These are phyloP conservation scores for Allolobophora icterica DNA, from an alignment of 2,888 invertebrate species.

Conservation along the genomic window DNA sequence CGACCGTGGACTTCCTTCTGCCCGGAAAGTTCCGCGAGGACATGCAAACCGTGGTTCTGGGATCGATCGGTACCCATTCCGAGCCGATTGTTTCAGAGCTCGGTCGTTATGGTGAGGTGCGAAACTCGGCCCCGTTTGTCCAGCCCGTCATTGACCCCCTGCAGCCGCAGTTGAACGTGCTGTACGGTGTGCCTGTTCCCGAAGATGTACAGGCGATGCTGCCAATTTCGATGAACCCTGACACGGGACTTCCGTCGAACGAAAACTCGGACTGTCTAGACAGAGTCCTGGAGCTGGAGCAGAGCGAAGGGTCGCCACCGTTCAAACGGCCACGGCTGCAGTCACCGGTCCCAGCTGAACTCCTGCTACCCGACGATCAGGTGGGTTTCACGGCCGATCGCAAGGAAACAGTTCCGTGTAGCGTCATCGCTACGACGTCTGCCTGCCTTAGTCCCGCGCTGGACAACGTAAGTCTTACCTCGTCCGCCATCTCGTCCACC, in stretches of 20 bases:
- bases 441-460: constrained; percentile 19
- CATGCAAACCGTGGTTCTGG: neutral
- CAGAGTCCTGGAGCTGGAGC: neutral
- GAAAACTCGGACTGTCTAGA: neutral
- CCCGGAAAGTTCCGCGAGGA: constrained; percentile 26
- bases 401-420: neutral
- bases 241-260: neutral
- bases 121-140: neutral
- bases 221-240: neutral
- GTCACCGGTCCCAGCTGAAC: neutral
- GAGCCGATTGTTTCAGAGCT: neutral
- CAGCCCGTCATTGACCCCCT: neutral
- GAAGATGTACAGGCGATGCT: neutral
- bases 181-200: neutral
- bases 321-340: neutral
- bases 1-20: constrained; percentile 19
- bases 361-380: neutral
- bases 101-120: neutral
- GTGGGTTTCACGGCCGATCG: neutral
- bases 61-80: neutral
- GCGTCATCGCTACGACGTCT: neutral
- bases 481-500: neutral
- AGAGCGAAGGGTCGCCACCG: neutral
- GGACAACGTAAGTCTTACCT: constrained; percentile 13
- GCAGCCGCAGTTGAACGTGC: neutral